Base-by-base conservation (phyloP, 35 echinoderm and acorn worm genomes). In the Strongylocentrotus purpuratus region DNA sequence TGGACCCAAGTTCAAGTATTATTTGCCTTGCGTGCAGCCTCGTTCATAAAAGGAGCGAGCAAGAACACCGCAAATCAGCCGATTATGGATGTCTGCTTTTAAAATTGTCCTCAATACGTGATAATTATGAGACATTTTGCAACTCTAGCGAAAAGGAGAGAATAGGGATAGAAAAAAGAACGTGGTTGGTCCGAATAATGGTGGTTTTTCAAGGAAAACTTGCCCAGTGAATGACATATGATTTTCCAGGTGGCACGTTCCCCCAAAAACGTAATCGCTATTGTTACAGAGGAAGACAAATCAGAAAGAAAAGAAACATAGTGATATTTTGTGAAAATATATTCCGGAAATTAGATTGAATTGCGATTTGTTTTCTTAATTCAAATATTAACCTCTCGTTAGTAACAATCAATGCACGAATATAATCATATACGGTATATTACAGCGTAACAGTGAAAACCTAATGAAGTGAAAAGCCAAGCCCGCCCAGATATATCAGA, bases 71-170 rank as follows among this genome's bases (percentile, higher is more conserved):
- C 65, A 78, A 78, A 78, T n/a, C 65, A 28, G 28, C 65, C 20
- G 61, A n/a, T 78, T 78, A 78, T 78, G 65, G 65, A 22, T 78
- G 65, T 78, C 65, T 78, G 65, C 65, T 78, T 78, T 78, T 78
- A 31, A 22, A 78, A 78, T 78, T n/a, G 20, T 78, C 65, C 65
- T n/a, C 65, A 78, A 78, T 78, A 78, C 20, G 61, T 70, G 61
- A 70, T 70, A 70, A 78, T 78, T 78, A 78, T 78, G 65, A 78
- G 65, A 78, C 65, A 28, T 78, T 78, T 78, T 78, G 65, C 65
- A 78, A 78, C 65, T 78, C 65, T 78, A 78, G 65, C 65, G 65
- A 78, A 78, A 78, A 78, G 28, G 8, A 28, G 17, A 70, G 48
- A 50, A 15, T 55, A 41, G 35, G 35, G 35, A 41, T 41, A 78